Evolutionary conservation across 92 coral and sea anemone genomes (phyloP).

Genomic region (Umimayanthus chanpuru): DNA sequence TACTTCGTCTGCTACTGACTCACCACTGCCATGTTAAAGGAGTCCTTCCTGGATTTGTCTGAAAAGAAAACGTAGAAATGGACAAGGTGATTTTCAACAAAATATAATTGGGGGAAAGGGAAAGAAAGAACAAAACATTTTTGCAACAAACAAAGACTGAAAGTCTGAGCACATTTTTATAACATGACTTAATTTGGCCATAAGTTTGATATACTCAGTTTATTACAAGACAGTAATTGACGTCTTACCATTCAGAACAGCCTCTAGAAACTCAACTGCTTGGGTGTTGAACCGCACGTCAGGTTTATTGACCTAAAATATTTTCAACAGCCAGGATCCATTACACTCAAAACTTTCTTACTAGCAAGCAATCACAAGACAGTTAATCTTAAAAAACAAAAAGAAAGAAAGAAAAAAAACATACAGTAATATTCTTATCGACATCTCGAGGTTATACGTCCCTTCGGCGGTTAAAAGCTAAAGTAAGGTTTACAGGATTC

Average conservation of each 20-base stretch:
- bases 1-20: neutral
- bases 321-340: neutral
- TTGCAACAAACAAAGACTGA: neutral
- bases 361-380: no score
- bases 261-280: slow-evolving; percentile 80
- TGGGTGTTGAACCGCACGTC: slow-evolving; percentile 71
- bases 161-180: no score
- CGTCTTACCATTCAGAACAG: slow-evolving; percentile 79
- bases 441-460: no score
- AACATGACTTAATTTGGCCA: neutral
- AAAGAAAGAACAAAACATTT: neutral
- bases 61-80: slow-evolving; percentile 16
- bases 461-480: no score
- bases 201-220: no score
- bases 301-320: slow-evolving; percentile 74
- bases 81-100: neutral
- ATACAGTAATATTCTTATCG: no score
- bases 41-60: slow-evolving; percentile 67
- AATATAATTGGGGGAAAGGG: neutral
- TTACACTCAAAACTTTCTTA: neutral
- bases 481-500: no score
- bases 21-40: slow-evolving; percentile 71
- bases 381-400: no score
- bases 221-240: neutral
- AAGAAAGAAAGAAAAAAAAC: no score